Evolutionary conservation across 2,113 vertebrate genomes (phyloP).

Genomic region (Varanus salvator): DNA sequence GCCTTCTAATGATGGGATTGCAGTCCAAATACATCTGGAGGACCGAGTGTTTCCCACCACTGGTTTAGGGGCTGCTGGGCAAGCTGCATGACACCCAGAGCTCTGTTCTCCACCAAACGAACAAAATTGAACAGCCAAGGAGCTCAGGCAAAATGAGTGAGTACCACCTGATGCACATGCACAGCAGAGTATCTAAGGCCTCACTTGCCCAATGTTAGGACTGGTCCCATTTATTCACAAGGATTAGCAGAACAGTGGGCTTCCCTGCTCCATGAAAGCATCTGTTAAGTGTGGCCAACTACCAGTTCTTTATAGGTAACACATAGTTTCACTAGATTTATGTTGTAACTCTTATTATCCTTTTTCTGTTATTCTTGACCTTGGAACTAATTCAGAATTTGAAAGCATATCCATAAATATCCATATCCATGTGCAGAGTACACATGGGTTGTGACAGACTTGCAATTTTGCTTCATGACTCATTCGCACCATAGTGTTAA

Average conservation of each 20-base stretch:
- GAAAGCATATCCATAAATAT: not conserved
- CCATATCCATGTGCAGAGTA: too few relatives aligned
- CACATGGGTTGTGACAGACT: not conserved
- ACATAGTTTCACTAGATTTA: not conserved
- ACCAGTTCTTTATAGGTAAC: not conserved
- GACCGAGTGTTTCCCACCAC: too few relatives aligned
- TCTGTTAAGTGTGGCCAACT: not conserved
- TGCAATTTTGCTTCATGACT: not conserved
- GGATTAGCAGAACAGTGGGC: not conserved
- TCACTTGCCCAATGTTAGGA: not conserved
- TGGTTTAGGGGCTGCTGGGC: too few relatives aligned
- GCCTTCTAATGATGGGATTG: too few relatives aligned
- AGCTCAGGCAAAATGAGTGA: too few relatives aligned
- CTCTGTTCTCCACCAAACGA: too few relatives aligned
- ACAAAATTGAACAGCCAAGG: too few relatives aligned
- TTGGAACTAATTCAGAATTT: not conserved
- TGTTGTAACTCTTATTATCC: not conserved
- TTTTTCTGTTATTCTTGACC: not conserved
- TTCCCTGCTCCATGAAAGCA: not conserved
- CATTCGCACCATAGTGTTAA: conserved; percentile 28
- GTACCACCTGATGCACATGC: too few relatives aligned
- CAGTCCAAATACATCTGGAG: too few relatives aligned
- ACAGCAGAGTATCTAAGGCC: not conserved
- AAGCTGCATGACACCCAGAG: too few relatives aligned
- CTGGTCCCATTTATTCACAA: not conserved